Evolutionary conservation across 1,140 invertebrate species (phyloP).

Genomic region (Harpegnathos saltator): DNA sequence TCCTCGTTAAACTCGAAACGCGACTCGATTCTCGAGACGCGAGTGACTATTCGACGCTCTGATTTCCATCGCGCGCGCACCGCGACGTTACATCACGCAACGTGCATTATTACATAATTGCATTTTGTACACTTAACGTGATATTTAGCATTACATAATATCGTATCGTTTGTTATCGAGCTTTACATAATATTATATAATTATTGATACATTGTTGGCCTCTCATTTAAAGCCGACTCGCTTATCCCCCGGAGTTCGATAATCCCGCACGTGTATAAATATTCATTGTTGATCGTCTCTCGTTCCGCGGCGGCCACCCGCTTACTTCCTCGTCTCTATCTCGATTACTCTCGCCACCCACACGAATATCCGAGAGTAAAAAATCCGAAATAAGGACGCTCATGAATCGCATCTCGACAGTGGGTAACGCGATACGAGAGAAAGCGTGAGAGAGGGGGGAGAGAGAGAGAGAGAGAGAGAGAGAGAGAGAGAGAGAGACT

Average conservation of each 20-base stretch:
- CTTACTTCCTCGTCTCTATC: conserved; percentile 4
- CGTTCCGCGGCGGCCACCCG: neutral
- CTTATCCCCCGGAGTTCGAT: conserved; percentile 9
- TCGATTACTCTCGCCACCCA: neutral
- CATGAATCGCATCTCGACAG: conserved; percentile 18
- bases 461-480: no score
- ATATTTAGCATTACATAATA: no score
- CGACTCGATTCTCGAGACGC: neutral
- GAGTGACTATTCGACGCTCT: neutral
- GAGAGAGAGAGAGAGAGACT: neutral
- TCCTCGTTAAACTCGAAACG: neutral
- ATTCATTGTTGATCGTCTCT: neutral
- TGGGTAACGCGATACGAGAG: conserved; percentile 5
- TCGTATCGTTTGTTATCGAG: no score
- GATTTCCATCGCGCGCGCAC: neutral
- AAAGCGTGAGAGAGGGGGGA: neutral
- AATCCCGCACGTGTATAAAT: conserved; percentile 22
- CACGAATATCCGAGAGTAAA: neutral
- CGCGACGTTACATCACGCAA: no score
- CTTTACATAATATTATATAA: no score
- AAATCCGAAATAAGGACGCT: neutral
- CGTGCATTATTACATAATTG: no score
- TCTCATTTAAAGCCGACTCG: conserved; percentile 4
- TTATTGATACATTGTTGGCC: neutral
- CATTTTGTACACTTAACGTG: no score